Percentiles rank a stretch among this genome's conserved stretches.
Evolutionary conservation across 2,113 vertebrate genomes (phyloP).

Genomic region (Phalacrocorax brasilianus): DNA sequence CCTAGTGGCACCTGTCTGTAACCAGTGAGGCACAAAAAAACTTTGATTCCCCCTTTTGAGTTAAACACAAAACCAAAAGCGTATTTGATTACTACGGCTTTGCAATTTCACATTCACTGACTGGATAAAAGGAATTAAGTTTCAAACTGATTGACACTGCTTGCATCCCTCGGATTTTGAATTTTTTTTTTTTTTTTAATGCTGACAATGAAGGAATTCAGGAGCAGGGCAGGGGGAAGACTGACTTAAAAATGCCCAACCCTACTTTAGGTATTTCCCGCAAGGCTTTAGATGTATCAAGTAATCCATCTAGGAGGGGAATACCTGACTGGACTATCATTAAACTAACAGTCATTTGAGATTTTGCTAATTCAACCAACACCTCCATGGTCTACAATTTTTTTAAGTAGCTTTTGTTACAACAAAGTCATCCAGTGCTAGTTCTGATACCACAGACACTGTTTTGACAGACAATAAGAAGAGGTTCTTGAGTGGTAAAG

Average conservation of each 20-base stretch:
- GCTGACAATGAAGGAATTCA: neutral
- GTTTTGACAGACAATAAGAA: neutral
- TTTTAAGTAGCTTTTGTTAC: neutral
- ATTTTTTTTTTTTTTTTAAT: neutral
- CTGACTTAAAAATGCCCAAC: neutral
- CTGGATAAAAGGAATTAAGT: neutral
- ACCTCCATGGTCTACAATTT: neutral
- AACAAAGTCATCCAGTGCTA: neutral
- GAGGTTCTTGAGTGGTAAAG: neutral
- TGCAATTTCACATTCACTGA: neutral
- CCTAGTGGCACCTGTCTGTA: neutral
- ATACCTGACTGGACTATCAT: neutral
- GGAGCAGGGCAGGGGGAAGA: rapidly evolving
- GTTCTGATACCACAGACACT: neutral
- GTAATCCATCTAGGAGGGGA: neutral
- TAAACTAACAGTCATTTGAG: neutral
- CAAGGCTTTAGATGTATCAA: neutral
- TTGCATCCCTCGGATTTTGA: rapidly evolving
- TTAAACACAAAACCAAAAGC: neutral
- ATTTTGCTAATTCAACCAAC: neutral
- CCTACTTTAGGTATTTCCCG: neutral
- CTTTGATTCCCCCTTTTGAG: neutral
- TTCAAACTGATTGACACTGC: neutral
- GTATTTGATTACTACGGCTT: neutral
- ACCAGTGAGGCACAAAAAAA: neutral